Percentiles rank a stretch among this genome's conserved stretches.
Evolutionary conservation across 2,888 invertebrate genomes (phyloP).

Genomic region (Leucophora obtusa): DNA sequence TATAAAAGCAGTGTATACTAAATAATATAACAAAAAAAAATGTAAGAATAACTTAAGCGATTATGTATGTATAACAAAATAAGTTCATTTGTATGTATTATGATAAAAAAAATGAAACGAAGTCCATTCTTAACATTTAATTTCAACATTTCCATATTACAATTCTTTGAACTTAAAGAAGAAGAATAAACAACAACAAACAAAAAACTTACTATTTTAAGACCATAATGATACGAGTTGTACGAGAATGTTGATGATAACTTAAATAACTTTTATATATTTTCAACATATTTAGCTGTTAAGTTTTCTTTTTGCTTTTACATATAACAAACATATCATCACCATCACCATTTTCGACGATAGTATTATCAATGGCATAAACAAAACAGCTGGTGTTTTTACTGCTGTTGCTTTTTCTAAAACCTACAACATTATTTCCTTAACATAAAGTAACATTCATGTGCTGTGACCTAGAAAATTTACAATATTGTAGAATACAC

Average conservation of each 20-base stretch:
- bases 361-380: neutral
- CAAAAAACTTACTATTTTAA: neutral
- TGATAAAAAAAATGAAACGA: neutral
- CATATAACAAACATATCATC: neutral
- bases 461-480: conserved; percentile 51
- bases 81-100: neutral
- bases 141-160: neutral
- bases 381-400: conserved; percentile 12
- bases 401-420: neutral
- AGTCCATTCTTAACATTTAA: neutral
- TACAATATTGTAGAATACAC: conserved; percentile 29
- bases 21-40: conserved; percentile 2
- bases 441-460: conserved; percentile 17
- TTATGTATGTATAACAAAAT: conserved; percentile 17
- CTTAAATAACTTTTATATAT: neutral
- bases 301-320: neutral
- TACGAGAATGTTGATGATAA: too few relatives aligned
- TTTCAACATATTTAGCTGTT: neutral
- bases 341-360: neutral
- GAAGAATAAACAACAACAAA: neutral
- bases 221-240: neutral
- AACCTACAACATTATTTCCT: conserved; percentile 15
- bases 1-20: conserved; percentile 10
- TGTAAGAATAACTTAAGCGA: conserved; percentile 6
- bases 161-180: neutral